Conservation (phyloP, 2,888 invertebrate genomes). For the Clivina fossor region DNA sequence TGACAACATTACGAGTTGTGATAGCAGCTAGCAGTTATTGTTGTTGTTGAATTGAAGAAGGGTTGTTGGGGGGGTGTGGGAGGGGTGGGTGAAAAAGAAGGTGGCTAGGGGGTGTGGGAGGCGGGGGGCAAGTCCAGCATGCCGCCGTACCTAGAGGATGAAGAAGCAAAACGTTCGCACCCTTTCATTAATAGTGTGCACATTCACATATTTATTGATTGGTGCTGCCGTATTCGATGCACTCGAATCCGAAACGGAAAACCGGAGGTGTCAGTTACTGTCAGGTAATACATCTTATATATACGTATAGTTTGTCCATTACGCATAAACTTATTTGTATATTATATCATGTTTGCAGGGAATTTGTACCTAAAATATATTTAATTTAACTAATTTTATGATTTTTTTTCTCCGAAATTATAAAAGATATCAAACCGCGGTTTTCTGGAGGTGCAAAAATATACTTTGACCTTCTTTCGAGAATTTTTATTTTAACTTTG, state of each 20-base stretch:
- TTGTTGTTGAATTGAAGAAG: constrained; percentile 21
- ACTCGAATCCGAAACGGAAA: constrained; percentile 95
- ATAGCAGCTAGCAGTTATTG: constrained; percentile 2
- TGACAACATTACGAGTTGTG: too few species aligned
- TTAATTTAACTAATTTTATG: constrained; percentile 12
- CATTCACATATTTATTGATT: constrained; percentile 98
- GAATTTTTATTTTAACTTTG: too few species aligned
- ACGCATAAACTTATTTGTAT: not conserved
- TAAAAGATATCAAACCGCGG: constrained; percentile 8
- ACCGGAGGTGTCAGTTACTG: constrained; percentile 83
- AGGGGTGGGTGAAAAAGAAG: constrained; percentile 53
- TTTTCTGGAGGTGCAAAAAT: constrained; percentile 14
- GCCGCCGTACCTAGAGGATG: constrained; percentile 79
- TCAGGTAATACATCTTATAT: constrained; percentile 69
- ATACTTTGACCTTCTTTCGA: too few species aligned
- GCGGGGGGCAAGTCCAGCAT: constrained; percentile 60
- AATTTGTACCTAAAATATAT: too few species aligned
- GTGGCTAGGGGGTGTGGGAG: constrained; percentile 52
- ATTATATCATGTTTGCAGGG: constrained; percentile 26
- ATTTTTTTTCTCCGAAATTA: constrained; percentile 12
- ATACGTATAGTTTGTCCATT: not conserved
- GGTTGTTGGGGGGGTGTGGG: constrained; percentile 43
- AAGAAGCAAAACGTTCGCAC: constrained; percentile 99
- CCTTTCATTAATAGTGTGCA: constrained; percentile 99
- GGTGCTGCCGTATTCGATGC: constrained; percentile 99